phyloP scores from a whole-genome alignment of 2,888 invertebrate species.

The Dusona sp. region DNA sequence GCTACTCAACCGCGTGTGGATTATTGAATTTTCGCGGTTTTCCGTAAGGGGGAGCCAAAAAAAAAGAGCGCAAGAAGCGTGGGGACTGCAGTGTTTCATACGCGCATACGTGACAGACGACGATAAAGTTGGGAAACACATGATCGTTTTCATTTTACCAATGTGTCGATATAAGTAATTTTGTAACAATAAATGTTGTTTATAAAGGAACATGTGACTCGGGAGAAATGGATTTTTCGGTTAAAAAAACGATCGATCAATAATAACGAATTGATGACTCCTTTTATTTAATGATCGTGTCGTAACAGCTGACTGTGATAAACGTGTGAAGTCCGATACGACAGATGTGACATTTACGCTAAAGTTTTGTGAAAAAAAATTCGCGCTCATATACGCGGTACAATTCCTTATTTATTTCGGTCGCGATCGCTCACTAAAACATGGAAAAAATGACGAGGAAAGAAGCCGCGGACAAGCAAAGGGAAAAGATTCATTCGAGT shows the following conservation, averaged over 20 bases:
- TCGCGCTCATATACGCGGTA: not conserved
- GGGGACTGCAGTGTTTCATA: not conserved
- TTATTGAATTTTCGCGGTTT: conserved; percentile 21
- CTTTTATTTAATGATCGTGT: not conserved
- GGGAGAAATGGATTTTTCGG: not conserved
- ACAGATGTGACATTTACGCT: conserved; percentile 43
- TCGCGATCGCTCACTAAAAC: conserved; percentile 2
- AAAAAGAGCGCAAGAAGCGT: not conserved
- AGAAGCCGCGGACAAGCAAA: conserved; percentile 62
- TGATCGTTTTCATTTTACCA: not conserved
- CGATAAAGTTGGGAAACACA: not conserved
- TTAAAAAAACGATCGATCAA: not conserved
- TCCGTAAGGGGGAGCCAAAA: conserved; percentile 5
- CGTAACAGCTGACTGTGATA: conserved; percentile 43
- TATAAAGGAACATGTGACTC: not conserved
- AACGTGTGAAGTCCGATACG: conserved; percentile 26
- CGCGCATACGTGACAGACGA: not conserved
- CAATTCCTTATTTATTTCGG: not conserved
- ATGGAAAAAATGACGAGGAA: conserved; percentile 68
- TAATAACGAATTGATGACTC: conserved; percentile 7
- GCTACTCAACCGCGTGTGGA: conserved; percentile 1
- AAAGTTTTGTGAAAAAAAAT: not conserved
- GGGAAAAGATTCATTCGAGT: conserved; percentile 60
- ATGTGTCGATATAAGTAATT: not conserved
- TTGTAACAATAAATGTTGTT: not conserved